Base-by-base conservation (phyloP, 2,113 vertebrate genomes). In the Terrapene triunguis region DNA sequence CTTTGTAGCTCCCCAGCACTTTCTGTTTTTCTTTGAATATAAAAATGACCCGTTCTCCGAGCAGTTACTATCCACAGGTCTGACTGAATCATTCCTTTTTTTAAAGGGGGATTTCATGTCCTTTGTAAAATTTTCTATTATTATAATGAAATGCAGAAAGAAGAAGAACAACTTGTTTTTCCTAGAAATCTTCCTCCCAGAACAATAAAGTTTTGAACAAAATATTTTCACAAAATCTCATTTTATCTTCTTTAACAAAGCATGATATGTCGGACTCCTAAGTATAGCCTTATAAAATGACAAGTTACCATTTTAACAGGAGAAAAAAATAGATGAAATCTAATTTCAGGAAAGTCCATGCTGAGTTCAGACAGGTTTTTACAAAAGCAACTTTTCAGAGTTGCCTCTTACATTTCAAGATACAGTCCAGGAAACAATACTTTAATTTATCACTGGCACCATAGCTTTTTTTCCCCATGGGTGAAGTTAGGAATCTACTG, bases 181-280 rank as follows among this genome's bases (percentile, higher is more conserved):
- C 79, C 94, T 89, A 84, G 91, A 93, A 94, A 87, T 94, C 42
- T 93, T 94, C 92, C 86, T 96, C 80, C 81, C 91, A 96, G 91
- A 95, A 91, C 91, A 97, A 95, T 51, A 87, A 97, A 96, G 65
- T 92, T 96, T 89, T 93, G 74, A 97, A 84, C 93, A 97, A 96
- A 98, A 80, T 87, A 96, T 96, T 98, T 96, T 95, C 94, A 97
- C 90, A 98, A 98, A 98, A 97, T 94, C 90, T 97, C 87, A 88
- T 95, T 97, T 98, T 97, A 97, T 95, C 44, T 90, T 97, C 89
- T 97, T 97, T 97, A 98, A 97, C 96, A 97, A 98, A 98, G 80
- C 91, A 96, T 91, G 94, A 32, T 94, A 97, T 65, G 42, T 89
- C 95, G 79, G 95, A 98, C 84, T 98, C 95, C 87, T 95, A 95